phyloP scores from a whole-genome alignment of 2,888 invertebrate species.

The Netelia fuscicornis region DNA sequence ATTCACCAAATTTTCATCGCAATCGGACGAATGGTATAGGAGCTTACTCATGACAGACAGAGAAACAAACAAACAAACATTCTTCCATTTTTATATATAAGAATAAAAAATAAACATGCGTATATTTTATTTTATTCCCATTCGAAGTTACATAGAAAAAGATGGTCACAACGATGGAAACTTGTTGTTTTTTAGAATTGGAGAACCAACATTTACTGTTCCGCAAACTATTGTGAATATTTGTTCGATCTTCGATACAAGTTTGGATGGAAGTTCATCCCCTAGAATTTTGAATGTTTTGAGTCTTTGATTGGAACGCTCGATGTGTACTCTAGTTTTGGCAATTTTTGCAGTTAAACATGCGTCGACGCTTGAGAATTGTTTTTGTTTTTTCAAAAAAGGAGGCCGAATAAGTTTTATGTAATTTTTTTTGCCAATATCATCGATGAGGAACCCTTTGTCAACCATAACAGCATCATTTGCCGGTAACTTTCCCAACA shows the following conservation, averaged over 20 bases:
- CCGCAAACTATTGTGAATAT: constrained; percentile 61
- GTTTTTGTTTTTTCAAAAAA: constrained; percentile 54
- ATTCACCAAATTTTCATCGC: too few species aligned
- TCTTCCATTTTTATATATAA: too few species aligned
- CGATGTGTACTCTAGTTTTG: constrained; percentile 63
- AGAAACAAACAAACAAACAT: too few species aligned
- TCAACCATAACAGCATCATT: constrained; percentile 66
- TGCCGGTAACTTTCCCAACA: constrained; percentile 18
- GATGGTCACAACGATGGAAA: constrained; percentile 25
- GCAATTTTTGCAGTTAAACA: constrained; percentile 53
- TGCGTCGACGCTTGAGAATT: constrained; percentile 60
- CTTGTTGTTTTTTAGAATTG: constrained; percentile 55
- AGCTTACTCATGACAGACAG: too few species aligned
- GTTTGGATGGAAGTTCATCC: constrained; percentile 37
- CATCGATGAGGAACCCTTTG: constrained; percentile 73
- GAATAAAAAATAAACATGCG: neutral
- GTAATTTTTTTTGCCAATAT: constrained; percentile 60
- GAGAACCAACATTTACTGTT: constrained; percentile 48
- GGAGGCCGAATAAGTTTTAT: constrained; percentile 62
- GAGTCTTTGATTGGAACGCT: constrained; percentile 61
- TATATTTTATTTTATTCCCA: neutral
- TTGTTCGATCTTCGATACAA: constrained; percentile 43
- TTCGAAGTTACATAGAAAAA: neutral
- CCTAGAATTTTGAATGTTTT: constrained; percentile 59
- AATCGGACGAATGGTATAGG: too few species aligned